Evolutionary conservation across 2,113 vertebrate species (phyloP).

Genomic region (Antigone vipio): DNA sequence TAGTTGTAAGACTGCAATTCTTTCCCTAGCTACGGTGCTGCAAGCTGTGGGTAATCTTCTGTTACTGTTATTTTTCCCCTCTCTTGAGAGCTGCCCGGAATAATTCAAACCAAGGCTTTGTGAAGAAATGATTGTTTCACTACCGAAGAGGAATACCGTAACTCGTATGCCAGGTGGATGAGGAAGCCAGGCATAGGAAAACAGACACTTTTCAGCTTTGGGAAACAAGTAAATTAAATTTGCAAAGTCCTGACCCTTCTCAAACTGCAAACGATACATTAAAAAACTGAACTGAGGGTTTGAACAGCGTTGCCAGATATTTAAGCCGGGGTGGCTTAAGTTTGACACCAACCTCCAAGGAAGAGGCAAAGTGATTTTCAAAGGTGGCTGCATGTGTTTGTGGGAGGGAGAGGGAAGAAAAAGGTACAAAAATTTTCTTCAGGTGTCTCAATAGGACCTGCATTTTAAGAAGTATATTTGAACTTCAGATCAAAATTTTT

Average conservation of each 20-base stretch:
- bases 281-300: neutral
- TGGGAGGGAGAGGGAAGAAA: neutral
- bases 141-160: neutral
- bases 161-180: neutral
- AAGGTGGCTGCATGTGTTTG: neutral
- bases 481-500: neutral
- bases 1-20: neutral
- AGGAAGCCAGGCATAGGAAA: neutral
- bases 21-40: neutral
- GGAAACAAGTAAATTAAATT: neutral
- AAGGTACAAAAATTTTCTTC: neutral
- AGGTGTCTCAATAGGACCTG: neutral
- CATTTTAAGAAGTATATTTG: neutral
- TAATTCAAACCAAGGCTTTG: neutral
- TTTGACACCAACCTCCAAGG: neutral
- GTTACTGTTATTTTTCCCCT: neutral
- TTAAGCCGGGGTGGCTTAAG: neutral
- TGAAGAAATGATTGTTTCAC: neutral
- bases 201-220: neutral
- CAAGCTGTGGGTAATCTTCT: neutral
- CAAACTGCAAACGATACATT: neutral
- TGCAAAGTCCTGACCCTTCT: neutral
- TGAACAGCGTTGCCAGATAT: neutral
- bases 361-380: neutral
- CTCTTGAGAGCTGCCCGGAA: neutral